Base-by-base conservation (phyloP, 2,888 invertebrate species). In the Dermolepida albohirtum region DNA sequence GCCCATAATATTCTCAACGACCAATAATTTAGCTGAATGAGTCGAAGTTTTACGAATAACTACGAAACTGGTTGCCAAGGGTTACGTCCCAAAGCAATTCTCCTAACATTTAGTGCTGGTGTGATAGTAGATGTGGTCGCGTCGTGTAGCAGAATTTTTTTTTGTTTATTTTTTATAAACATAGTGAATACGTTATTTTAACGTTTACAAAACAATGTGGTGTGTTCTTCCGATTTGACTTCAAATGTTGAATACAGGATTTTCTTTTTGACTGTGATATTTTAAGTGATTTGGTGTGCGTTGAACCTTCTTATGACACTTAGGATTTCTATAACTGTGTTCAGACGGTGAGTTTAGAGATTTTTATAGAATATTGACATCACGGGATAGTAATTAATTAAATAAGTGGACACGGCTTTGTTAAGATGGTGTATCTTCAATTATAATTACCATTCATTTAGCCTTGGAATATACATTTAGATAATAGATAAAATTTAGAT, bases 51-150 rank as follows among this genome's bases (percentile, higher is more conserved):
- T 14, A n/a, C 83, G 83, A 78, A 68, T 17, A 16, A 50, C 6
- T 16, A 62, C 84, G 84, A 83, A 66, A 43, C 50, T 65, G 74
- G 84, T 83, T 84, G 82, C 82, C 78, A 83, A 77, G 83, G 83
- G 84, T 79, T 78, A 83, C 83, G 79, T 76, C 76, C 75, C 78
- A 78, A 81, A 78, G 80, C 76, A 76, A 78, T 74, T 78, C 77
- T 78, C 76, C 78, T 76, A 79, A 80, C 81, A 80, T 75, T 82
- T 81, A 84, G 84, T 84, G 77, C 78, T 80, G 76, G 78, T 82
- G 83, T 80, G 83, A 80, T 79, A 78, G 77, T 78, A 80, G 77
- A 73, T 78, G 81, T 78, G 81, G 76, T 75, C 73, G 78, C 80
- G 78, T 80, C 81, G 81, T 74, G 75, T 75, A 68, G 70, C 68